These are phyloP conservation scores for Tribolium freemani DNA, from an alignment of 2,888 invertebrate genomes.

Conservation along the genomic window DNA sequence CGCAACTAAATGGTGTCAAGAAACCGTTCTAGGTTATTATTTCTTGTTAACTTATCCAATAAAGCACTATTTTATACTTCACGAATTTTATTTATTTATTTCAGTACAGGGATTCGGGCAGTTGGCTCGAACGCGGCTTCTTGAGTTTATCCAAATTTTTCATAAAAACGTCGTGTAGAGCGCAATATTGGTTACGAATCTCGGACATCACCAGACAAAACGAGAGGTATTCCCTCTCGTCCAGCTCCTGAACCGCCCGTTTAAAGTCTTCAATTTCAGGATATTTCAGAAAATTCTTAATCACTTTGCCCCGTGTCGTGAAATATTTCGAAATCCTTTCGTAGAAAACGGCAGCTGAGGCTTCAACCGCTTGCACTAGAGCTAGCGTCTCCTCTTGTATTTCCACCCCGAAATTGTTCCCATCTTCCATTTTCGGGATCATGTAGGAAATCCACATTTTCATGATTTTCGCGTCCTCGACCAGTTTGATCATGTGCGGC, in stretches of 20 bases:
- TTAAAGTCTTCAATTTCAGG: slow-evolving; percentile 19
- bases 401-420: slow-evolving; percentile 27
- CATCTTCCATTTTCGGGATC: slow-evolving; percentile 26
- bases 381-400: slow-evolving; percentile 18
- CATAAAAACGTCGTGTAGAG: slow-evolving; percentile 14
- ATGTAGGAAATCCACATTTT: slow-evolving; percentile 33
- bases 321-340: slow-evolving; percentile 21
- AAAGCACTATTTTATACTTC: slow-evolving; percentile 3
- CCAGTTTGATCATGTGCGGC: slow-evolving; percentile 22
- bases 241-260: slow-evolving; percentile 9
- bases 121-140: not conserved
- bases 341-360: slow-evolving; percentile 4
- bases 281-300: slow-evolving; percentile 4
- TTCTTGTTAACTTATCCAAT: slow-evolving; percentile 7
- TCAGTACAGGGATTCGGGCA: slow-evolving; percentile 7
- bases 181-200: slow-evolving; percentile 18
- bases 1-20: slow-evolving; percentile 46
- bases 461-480: slow-evolving; percentile 25
- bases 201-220: slow-evolving; percentile 20
- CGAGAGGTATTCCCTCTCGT: slow-evolving; percentile 6
- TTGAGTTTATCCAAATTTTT: slow-evolving; percentile 28
- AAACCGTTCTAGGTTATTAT: slow-evolving; percentile 12
- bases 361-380: slow-evolving; percentile 11
- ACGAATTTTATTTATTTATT: slow-evolving; percentile 7
- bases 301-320: not conserved